Evolutionary conservation across 2,797 vertebrate species (phyloP).

Genomic region (Bryconaethiops microstoma): DNA sequence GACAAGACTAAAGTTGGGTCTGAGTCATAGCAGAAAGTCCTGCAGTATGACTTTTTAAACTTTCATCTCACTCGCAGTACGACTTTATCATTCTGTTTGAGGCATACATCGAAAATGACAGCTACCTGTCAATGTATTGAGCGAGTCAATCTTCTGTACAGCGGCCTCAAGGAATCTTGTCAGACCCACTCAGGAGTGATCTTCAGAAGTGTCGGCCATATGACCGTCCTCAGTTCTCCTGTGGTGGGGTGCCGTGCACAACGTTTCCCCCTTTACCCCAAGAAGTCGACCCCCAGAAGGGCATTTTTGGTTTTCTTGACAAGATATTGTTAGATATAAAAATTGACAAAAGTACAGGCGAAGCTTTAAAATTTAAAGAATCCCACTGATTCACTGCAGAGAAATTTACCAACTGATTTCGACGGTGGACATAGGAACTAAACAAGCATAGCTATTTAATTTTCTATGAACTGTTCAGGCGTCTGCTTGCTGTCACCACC

Average conservation of each 20-base stretch:
- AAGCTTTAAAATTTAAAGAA: background rate
- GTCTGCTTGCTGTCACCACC: no score
- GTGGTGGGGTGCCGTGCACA: background rate
- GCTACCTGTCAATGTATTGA: slow-evolving; percentile 45
- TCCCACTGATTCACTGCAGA: background rate
- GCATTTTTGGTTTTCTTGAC: background rate
- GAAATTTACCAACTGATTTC: no score
- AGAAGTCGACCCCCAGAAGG: no score
- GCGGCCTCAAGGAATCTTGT: slow-evolving; percentile 36
- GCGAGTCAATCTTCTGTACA: slow-evolving; percentile 38
- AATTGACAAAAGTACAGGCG: background rate
- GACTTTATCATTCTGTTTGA: slow-evolving; percentile 37
- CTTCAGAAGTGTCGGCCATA: slow-evolving; percentile 22
- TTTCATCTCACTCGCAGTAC: background rate
- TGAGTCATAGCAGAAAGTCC: slow-evolving; percentile 21
- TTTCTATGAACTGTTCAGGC: no score
- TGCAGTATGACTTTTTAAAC: slow-evolving; percentile 28
- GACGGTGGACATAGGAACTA: no score
- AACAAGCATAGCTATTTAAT: no score
- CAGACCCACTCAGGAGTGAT: slow-evolving; percentile 40
- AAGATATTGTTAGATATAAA: background rate
- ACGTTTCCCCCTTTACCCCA: no score
- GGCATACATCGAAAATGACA: slow-evolving; percentile 36
- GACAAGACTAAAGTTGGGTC: background rate
- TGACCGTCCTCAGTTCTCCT: slow-evolving; percentile 14